A percentile compares a stretch with the other conserved stretches of the same genome.
phyloP scores from a whole-genome alignment of 1,140 invertebrate species.

The Eupristina koningsbergeri region DNA sequence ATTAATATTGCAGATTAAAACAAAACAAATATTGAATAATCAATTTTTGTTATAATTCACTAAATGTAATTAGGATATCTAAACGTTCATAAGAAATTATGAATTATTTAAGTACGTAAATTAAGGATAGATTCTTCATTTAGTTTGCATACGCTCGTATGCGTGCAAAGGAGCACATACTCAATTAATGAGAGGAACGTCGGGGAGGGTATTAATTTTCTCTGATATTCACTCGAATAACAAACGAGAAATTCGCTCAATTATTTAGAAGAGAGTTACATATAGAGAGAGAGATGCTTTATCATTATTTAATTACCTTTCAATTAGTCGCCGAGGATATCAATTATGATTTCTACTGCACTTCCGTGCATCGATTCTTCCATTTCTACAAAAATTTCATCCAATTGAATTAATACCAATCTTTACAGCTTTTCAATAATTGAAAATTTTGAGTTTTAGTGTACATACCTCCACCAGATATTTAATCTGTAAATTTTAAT shows the following conservation, averaged over 20 bases:
- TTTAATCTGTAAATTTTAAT: neutral
- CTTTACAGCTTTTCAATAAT: neutral
- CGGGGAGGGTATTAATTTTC: conserved; percentile 64
- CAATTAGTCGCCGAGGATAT: conserved; percentile 46
- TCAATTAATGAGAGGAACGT: conserved; percentile 59
- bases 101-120: conserved; percentile 37
- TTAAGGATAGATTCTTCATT: conserved; percentile 39
- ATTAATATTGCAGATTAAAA: neutral
- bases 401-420: conserved; percentile 7
- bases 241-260: conserved; percentile 40
- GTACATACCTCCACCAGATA: conserved; percentile 1
- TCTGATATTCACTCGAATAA: conserved; percentile 45
- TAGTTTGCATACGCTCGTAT: conserved; percentile 40
- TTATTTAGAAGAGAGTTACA: conserved; percentile 44
- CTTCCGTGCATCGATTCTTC: conserved; percentile 29
- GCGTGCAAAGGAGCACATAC: conserved; percentile 47
- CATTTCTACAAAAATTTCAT: neutral
- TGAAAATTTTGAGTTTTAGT: neutral
- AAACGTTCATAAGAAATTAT: conserved; percentile 9
- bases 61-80: neutral
- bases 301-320: conserved; percentile 39
- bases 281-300: neutral
- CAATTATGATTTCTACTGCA: conserved; percentile 37
- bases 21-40: neutral
- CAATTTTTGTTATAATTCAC: neutral